A percentile compares a stretch with the other conserved stretches of the same genome.
Evolutionary conservation across 2,888 invertebrate genomes (phyloP).

Genomic region (Tupiocoris notatus): DNA sequence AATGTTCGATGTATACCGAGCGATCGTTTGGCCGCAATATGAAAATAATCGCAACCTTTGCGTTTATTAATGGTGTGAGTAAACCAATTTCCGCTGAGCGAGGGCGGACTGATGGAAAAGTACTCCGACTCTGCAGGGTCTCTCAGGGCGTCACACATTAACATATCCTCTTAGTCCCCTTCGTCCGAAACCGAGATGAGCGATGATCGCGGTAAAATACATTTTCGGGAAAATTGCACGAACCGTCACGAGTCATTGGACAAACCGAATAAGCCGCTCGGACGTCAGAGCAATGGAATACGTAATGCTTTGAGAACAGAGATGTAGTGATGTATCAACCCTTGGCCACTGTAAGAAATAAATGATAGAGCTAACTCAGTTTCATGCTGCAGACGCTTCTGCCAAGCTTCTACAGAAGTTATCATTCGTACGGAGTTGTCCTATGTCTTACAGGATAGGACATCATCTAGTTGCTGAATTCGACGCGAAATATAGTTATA

Average conservation of each 20-base stretch:
- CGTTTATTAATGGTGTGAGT: neutral
- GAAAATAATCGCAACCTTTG: neutral
- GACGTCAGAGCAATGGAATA: conserved; percentile 12
- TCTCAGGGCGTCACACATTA: neutral
- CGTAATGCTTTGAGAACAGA: neutral
- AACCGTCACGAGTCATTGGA: conserved; percentile 29
- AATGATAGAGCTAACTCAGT: conserved; percentile 31
- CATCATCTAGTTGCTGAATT: too few relatives aligned
- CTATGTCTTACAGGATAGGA: too few relatives aligned
- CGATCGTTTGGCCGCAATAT: too few relatives aligned
- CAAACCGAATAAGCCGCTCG: conserved; percentile 26
- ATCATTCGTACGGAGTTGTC: too few relatives aligned
- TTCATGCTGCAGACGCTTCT: too few relatives aligned
- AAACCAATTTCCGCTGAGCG: neutral
- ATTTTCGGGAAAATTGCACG: conserved; percentile 27
- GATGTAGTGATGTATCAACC: neutral
- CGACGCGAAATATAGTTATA: too few relatives aligned
- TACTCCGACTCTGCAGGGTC: neutral
- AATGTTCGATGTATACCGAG: too few relatives aligned
- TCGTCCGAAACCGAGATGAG: conserved; percentile 3
- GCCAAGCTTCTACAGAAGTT: too few relatives aligned
- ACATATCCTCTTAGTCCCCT: neutral
- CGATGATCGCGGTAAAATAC: conserved; percentile 20
- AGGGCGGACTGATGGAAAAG: neutral
- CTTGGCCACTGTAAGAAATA: conserved; percentile 11